Base-by-base conservation (phyloP, 2,888 invertebrate genomes). In the Noctua comes region DNA sequence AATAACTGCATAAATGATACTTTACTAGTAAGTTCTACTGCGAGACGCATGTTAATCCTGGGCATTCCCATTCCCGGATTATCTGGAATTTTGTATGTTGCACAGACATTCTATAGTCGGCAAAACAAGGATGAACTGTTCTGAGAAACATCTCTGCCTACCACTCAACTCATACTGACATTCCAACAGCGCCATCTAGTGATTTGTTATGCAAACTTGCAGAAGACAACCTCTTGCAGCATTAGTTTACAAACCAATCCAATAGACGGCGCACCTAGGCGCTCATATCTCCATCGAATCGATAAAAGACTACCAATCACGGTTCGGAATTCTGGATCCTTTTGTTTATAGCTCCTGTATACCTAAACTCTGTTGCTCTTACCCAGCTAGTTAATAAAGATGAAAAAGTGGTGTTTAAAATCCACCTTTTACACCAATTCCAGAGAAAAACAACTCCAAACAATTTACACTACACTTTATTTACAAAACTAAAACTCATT, bases 401-500 rank as follows among this genome's bases (percentile, higher is more conserved):
- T 18, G 16, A 59, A 27, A 18, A 59, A 18, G 59, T 27, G 59
- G 2, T 7, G 11, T 31, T 1, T 4, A 13, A 27, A 40, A 24
- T 71, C 16, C 71, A 54, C 10, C 1, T 24, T 40, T 76, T 31
- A 57, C 54, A 40, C 11, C 2, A 8, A 31, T 21, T 27, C 4
- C 8, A n/a, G 65, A 75, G 73, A 82, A 88, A 86, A 72, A 71
- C 21, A 69, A 68, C 2, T 66, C 13, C 7, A 54, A 76, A 71
- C 27, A 68, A 77, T 83, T 62, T 79, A 82, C 46, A 85, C 88
- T 88, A 90, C 81, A 84, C 40, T 88, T 88, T 90, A 90, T 91
- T 91, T 88, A 89, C 82, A 89, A 68, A 79, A 76, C 81, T 89
- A 87, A 65, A 88, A 68, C 24, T 85, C 69, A 95, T 79, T 95